Base-by-base conservation (phyloP, 2,797 vertebrate species). In the Sebastes alutus region DNA sequence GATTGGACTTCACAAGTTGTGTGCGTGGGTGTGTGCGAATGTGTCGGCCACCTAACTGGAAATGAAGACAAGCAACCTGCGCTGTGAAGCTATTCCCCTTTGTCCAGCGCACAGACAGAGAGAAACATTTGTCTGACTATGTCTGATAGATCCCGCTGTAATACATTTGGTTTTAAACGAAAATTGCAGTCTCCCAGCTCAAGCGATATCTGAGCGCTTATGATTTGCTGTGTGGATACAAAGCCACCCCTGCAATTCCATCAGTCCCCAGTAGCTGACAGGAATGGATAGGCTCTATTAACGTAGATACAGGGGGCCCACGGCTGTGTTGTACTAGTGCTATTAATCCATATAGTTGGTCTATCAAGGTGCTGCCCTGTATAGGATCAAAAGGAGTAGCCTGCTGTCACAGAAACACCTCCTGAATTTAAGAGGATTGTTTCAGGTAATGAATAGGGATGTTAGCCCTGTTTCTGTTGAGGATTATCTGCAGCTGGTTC, bases 251-350 rank as follows among this genome's bases (percentile, higher is more conserved):
- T 95, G 94, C 95, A 95, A 96, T 95, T 95, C 94, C 90, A 89
- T 93, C 93, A 88, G 90, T 92, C 93, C 89, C 93, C 95, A 94
- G 92, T 92, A 94, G 92, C 93, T 96, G 96, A 96, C 96, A 95
- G 93, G 92, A 96, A 96, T 95, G 94, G 94, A 96, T 96, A 91
- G 95, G 91, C 92, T 95, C 95, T 95, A 96, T 96, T 96, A 96
- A 93, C 83, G 89, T 82, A 94, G 93, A 95, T 94, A 91, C 87
- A 94, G 92, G 91, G 89, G 91, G 91, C 94, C 93, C 85, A 69
- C 52, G 94, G 95, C 93, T 90, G 90, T 89, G 85, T 91, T 93
- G 94, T 95, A 95, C 94, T 90, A 93, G 93, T 92, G 93, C 94
- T 95, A 96, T 96, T 96, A 96, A 96, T 96, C 95, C 95, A 96